These are phyloP conservation scores for Hedya salicella DNA, from an alignment of 2,888 invertebrate species.

Conservation along the genomic window DNA sequence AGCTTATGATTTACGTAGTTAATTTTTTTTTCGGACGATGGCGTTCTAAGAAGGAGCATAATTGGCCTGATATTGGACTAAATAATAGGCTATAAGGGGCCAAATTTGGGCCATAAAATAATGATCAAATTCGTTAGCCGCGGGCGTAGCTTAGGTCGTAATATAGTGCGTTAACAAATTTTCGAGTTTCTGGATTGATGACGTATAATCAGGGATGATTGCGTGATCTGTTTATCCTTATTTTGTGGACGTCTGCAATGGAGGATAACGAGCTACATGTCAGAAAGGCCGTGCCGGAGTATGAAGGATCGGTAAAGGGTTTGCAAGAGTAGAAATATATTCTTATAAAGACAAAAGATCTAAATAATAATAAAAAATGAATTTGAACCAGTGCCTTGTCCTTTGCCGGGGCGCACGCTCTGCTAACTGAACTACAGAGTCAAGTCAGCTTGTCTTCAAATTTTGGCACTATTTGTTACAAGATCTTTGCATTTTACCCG, in stretches of 20 bases:
- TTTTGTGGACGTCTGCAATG: slow-evolving; percentile 16
- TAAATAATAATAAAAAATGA: too few relatives aligned
- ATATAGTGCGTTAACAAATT: slow-evolving; percentile 34
- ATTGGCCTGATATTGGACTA: slow-evolving; percentile 67
- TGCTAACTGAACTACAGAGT: too few relatives aligned
- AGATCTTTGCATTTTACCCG: too few relatives aligned
- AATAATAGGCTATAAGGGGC: slow-evolving; percentile 70
- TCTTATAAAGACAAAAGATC: too few relatives aligned
- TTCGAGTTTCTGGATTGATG: slow-evolving; percentile 26
- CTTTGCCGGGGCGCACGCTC: too few relatives aligned
- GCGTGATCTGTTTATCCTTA: slow-evolving; percentile 30
- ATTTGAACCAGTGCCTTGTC: too few relatives aligned
- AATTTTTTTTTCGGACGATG: slow-evolving; percentile 12
- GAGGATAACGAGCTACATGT: slow-evolving; percentile 3
- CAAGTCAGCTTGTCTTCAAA: too few relatives aligned
- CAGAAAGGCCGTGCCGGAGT: neutral
- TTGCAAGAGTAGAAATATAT: too few relatives aligned
- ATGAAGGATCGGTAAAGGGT: neutral
- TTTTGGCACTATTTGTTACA: too few relatives aligned
- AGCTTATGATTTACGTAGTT: slow-evolving; percentile 14
- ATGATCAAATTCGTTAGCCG: slow-evolving; percentile 67
- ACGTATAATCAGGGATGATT: slow-evolving; percentile 26
- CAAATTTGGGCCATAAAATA: slow-evolving; percentile 81
- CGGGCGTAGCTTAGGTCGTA: slow-evolving; percentile 40
- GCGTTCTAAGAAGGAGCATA: slow-evolving; percentile 56